Percentiles rank a stretch among this genome's conserved stretches.
Conservation (phyloP, 2,797 vertebrate species). For the Tamandua tetradactyla region DNA sequence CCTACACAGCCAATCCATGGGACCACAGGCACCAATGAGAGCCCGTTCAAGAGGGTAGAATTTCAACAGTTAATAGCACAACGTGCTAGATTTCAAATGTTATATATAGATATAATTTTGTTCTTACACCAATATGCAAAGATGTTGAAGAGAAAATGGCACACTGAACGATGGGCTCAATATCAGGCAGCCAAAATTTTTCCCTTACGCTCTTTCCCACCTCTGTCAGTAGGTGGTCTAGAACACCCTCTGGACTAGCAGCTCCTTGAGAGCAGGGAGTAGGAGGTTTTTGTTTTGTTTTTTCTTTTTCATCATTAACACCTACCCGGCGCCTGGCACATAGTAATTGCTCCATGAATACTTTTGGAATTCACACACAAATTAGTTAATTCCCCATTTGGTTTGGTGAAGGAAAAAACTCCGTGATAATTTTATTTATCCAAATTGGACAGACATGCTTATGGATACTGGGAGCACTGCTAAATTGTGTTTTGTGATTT, state of each 20-base stretch:
- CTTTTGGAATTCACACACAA: neutral
- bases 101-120: slow-evolving; percentile 39
- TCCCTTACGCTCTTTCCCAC: slow-evolving; percentile 42
- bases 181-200: slow-evolving; percentile 65
- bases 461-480: neutral
- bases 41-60: neutral
- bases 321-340: neutral
- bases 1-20: neutral
- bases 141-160: slow-evolving; percentile 66
- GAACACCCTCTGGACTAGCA: neutral
- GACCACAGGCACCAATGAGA: neutral
- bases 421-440: slow-evolving; percentile 13
- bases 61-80: slow-evolving; percentile 45
- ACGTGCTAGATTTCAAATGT: slow-evolving; percentile 11
- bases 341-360: neutral
- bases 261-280: neutral
- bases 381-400: slow-evolving; percentile 3
- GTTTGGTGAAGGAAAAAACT: neutral
- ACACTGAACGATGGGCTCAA: slow-evolving; percentile 57
- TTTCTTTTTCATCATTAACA: neutral
- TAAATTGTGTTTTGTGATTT: neutral
- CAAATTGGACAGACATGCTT: neutral
- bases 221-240: slow-evolving; percentile 15
- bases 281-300: neutral
- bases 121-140: slow-evolving; percentile 53